Evolutionary conservation across 2,113 vertebrate genomes (phyloP), one percentile per base, ranked within the genome.

Genomic region (Pantherophis guttatus): DNA sequence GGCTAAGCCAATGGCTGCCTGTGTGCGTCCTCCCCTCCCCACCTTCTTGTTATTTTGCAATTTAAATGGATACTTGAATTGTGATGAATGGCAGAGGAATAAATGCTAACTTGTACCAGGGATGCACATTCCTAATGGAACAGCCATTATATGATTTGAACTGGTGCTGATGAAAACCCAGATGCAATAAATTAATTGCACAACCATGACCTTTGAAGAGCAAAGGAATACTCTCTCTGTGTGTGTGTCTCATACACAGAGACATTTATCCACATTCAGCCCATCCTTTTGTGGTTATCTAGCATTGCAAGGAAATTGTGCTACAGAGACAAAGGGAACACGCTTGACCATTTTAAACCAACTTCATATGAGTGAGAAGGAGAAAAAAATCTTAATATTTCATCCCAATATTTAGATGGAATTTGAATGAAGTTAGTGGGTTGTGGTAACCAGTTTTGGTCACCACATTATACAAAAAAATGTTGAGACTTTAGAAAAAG

Each of bases 31-130:
- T 0, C 15, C 52, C 52, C 87, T 21, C 44, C 50, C 15, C 54
- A 55, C 48, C 13, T 29, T 21, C 0, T 19, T 0, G 58, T 0
- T 0, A 1, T 89, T 91, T 90, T 70, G 88, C 48, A 89, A 0
- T 21, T 92, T 9, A 1, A 93, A 48, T 1, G 3, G 87, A 75
- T 15, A 52, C 50, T 29, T 58, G 0, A 89, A 0, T 1, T 24
- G 91, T 21, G 89, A 29, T 24, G 23, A 59, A 57, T 50, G 3
- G 9, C 39, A 88, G 91, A 50, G 59, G 10, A 4, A 17, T 50
- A 39, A 94, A 88, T 0, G 54, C 70, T 87, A 90, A 48, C 55
- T 86, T 94, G 87, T 29, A 92, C 3, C 50, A 48, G 87, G 55
- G 57, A 93, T 29, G 57, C 33, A 92, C 70, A 50, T 91, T 90